Evolutionary conservation across 2,888 invertebrate genomes (phyloP).

Genomic region (Elgonia sp.): DNA sequence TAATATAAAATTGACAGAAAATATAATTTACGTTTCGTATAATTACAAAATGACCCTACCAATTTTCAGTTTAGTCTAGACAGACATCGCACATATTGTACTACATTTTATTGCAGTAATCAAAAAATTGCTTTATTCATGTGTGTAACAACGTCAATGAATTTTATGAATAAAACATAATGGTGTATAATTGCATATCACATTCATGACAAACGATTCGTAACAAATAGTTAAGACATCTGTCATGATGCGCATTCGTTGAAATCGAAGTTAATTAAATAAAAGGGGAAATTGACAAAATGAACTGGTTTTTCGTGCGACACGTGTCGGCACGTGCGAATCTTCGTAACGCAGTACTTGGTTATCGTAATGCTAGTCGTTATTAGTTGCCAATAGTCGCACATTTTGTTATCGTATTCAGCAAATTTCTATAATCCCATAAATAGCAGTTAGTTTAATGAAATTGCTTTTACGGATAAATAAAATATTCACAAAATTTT

Average conservation of each 20-base stretch:
- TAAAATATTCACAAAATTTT: no score
- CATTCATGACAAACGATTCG: slow-evolving; percentile 66
- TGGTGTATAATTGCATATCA: slow-evolving; percentile 50
- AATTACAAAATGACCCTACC: no score
- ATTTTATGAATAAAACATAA: slow-evolving; percentile 56
- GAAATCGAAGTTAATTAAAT: slow-evolving; percentile 85
- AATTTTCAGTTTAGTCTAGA: no score
- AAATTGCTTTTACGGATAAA: no score
- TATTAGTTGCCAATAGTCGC: slow-evolving; percentile 79
- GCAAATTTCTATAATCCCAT: neutral
- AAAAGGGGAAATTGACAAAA: slow-evolving; percentile 84
- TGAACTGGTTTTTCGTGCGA: slow-evolving; percentile 75
- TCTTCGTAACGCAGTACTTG: slow-evolving; percentile 69
- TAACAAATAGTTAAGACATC: slow-evolving; percentile 73
- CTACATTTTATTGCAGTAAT: neutral
- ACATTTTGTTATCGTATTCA: slow-evolving; percentile 9
- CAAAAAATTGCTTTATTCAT: slow-evolving; percentile 24
- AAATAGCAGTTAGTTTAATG: neutral
- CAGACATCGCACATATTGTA: neutral
- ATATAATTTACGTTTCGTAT: no score
- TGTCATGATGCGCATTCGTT: slow-evolving; percentile 70
- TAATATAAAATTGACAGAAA: no score
- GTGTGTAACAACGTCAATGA: slow-evolving; percentile 31
- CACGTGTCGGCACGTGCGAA: slow-evolving; percentile 83
- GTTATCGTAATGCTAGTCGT: slow-evolving; percentile 78